Percentiles rank a stretch among this genome's conserved stretches.
phyloP scores from a whole-genome alignment of 1,140 invertebrate genomes.

The Papilio glaucus region DNA sequence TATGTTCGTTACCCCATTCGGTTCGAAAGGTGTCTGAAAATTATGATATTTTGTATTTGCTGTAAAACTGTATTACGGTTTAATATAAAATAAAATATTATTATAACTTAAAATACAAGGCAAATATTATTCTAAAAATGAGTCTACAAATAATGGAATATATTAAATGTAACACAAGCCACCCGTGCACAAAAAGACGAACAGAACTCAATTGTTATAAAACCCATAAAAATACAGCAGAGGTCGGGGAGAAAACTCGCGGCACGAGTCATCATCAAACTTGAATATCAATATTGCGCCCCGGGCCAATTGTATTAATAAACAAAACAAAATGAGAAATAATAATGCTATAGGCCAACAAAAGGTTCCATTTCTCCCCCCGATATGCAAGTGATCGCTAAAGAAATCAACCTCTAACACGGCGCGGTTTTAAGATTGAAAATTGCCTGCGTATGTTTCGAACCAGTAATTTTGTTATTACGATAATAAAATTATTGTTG shows the following conservation, averaged over 20 bases:
- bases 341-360: slow-evolving; percentile 83
- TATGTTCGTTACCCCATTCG: too few relatives aligned
- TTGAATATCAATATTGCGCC: slow-evolving; percentile 84
- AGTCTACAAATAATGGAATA: slow-evolving; percentile 51
- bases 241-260: slow-evolving; percentile 68
- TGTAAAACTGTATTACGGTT: too few relatives aligned
- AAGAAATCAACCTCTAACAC: slow-evolving; percentile 67
- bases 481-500: slow-evolving; percentile 83
- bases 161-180: slow-evolving; percentile 62
- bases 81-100: background rate
- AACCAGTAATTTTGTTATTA: slow-evolving; percentile 83
- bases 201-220: slow-evolving; percentile 73
- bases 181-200: slow-evolving; percentile 62
- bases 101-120: slow-evolving; percentile 35
- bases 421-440: slow-evolving; percentile 64
- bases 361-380: slow-evolving; percentile 82
- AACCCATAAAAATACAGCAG: slow-evolving; percentile 77
- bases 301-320: slow-evolving; percentile 83
- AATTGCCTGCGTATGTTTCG: slow-evolving; percentile 62
- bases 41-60: too few relatives aligned
- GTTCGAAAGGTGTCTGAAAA: too few relatives aligned
- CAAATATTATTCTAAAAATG: slow-evolving; percentile 26
- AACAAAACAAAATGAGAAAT: slow-evolving; percentile 84
- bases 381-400: slow-evolving; percentile 61
- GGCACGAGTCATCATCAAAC: slow-evolving; percentile 80